A percentile compares a stretch with the other conserved stretches of the same genome.
Evolutionary conservation across 1,140 invertebrate species (phyloP).

Genomic region (Euwallacea fornicatus): DNA sequence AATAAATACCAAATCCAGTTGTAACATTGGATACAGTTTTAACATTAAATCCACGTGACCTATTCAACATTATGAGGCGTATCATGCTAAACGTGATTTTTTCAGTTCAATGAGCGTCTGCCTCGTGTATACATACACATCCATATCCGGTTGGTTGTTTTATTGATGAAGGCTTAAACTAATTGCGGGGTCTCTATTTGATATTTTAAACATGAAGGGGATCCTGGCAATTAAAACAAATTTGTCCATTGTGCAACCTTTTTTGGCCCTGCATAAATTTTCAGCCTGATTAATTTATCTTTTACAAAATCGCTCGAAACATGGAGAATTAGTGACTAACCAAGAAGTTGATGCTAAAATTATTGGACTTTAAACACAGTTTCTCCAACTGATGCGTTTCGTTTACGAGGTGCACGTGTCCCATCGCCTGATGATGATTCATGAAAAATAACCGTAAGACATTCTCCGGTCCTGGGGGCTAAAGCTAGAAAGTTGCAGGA

Average conservation of each 20-base stretch:
- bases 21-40: slow-evolving; percentile 8
- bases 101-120: slow-evolving; percentile 9
- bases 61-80: slow-evolving; percentile 9
- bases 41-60: slow-evolving; percentile 11
- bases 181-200: not conserved
- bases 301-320: no score
- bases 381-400: no score
- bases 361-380: no score
- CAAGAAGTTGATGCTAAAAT: no score
- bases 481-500: not conserved
- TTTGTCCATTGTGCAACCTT: not conserved
- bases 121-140: not conserved
- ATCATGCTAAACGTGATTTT: not conserved
- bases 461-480: not conserved
- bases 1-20: slow-evolving; percentile 4
- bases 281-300: no score
- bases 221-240: not conserved
- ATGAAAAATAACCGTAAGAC: not conserved
- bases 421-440: not conserved
- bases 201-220: not conserved
- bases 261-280: no score
- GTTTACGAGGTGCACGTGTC: slow-evolving; percentile 2
- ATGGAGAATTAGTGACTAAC: no score
- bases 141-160: not conserved
- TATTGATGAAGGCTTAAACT: slow-evolving; percentile 9